phyloP scores from a whole-genome alignment of 2,888 invertebrate species.

The Melanostoma mellinum region DNA sequence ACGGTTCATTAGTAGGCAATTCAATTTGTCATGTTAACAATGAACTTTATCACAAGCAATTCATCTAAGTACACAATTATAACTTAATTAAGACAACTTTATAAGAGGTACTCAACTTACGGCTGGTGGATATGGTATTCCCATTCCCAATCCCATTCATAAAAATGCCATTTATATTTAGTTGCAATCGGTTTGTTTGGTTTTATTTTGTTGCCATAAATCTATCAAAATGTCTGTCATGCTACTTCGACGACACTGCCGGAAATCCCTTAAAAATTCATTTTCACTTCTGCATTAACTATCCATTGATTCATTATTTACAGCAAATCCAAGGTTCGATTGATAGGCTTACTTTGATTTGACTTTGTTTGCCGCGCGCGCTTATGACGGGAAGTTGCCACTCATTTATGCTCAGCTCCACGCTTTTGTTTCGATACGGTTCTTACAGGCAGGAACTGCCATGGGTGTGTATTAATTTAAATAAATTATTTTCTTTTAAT shows the following conservation, averaged over 20 bases:
- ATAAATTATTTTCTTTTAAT: constrained; percentile 46
- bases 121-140: too few species aligned
- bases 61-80: too few species aligned
- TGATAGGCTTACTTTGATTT: constrained; percentile 4
- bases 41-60: too few species aligned
- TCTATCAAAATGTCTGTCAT: neutral
- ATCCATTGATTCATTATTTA: constrained; percentile 6
- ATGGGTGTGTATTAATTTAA: constrained; percentile 18
- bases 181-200: too few species aligned
- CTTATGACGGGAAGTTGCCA: constrained; percentile 32
- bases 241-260: constrained; percentile 21
- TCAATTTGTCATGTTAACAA: too few species aligned
- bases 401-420: constrained; percentile 3
- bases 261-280: constrained; percentile 22
- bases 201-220: too few species aligned
- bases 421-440: neutral
- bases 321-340: constrained; percentile 4
- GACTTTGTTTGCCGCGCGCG: neutral
- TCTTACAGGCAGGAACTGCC: constrained; percentile 13
- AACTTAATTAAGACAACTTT: too few species aligned
- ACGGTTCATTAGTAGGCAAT: too few species aligned
- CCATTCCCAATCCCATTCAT: too few species aligned
- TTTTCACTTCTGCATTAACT: constrained; percentile 9
- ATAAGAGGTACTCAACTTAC: too few species aligned
- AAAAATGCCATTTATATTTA: too few species aligned